Evolutionary conservation across 92 coral and sea anemone genomes (phyloP).

Genomic region (Epizoanthus stellaris): DNA sequence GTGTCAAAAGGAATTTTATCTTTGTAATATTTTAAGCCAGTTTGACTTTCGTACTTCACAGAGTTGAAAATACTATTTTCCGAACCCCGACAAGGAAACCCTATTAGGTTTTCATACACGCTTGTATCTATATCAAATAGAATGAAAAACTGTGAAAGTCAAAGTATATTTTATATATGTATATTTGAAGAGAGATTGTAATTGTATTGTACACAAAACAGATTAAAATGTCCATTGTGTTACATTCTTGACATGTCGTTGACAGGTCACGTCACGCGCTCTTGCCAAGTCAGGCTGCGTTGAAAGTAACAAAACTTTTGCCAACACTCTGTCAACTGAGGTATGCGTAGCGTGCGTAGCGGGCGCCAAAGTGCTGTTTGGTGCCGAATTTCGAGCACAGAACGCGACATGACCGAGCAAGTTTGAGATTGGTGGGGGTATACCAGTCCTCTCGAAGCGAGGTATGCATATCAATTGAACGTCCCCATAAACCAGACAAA

Average conservation of each 20-base stretch:
- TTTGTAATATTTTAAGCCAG: slow-evolving; percentile 11
- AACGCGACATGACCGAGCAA: no score
- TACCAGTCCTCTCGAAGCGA: no score
- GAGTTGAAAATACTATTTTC: slow-evolving; percentile 12
- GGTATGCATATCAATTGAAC: not conserved
- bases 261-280: slow-evolving; percentile 21
- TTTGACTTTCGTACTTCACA: not conserved
- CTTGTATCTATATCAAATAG: not conserved
- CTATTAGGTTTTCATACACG: not conserved
- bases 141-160: not conserved
- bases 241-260: slow-evolving; percentile 23
- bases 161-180: not conserved
- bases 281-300: slow-evolving; percentile 6
- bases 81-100: slow-evolving; percentile 21
- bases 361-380: no score
- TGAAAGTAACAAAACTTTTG: not conserved
- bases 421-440: no score
- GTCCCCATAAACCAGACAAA: no score
- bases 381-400: no score
- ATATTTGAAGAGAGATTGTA: not conserved
- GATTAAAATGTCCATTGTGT: slow-evolving; percentile 28
- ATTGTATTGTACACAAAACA: slow-evolving; percentile 17
- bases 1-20: slow-evolving; percentile 30
- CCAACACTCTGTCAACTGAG: not conserved
- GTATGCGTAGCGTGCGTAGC: no score